Base-by-base conservation (phyloP, 1,140 invertebrate genomes). In the Temnothorax nylanderi region DNA sequence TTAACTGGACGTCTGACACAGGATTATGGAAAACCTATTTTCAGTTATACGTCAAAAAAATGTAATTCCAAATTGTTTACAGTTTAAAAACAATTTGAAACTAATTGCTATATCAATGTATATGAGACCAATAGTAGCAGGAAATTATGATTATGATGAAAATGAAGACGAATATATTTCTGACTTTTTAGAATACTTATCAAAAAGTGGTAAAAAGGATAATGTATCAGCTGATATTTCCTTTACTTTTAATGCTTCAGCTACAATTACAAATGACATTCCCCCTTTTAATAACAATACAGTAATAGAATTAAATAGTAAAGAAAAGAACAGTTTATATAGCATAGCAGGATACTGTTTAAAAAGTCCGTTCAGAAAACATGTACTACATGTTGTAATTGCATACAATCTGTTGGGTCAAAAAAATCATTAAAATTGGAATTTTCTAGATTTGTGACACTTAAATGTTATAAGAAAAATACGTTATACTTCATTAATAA, bases 11-110 rank as follows among this genome's bases (percentile, higher is more conserved):
- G 41, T 47, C 11, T 71, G 16, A 71, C 67, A 26, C 41, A 71
- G 8, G 41, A 47, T 5, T 32, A 21, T 71, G 13, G 21, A 49
- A 47, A 71, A 71, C 21, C 13, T 71, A 8, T 71, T 71, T 32
- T 71, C 41, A 21, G 10, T 69, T 47, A 5, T 60, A 5, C 21
- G 10, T 6, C 4, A 49, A 1, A 71, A 49, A 71, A 71, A 71
- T 32, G 21, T 7, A 49, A 16, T 71, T 44, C 21, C 26, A 26
- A 8, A 41, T 47, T 8, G 4, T 6, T 8, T 44, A 32, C 13
- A 62, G 11, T 62, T 71, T 26, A 49, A 41, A 47, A 71, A 49
- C 18, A 44, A 71, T 49, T 71, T 71, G 18, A 49, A 71, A 71
- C 2, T 71, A 2, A 32, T 49, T 18, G 37, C 44, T 26, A 26